phyloP scores from a whole-genome alignment of 2,888 invertebrate genomes.

The Lasioglossum pauxillum region DNA sequence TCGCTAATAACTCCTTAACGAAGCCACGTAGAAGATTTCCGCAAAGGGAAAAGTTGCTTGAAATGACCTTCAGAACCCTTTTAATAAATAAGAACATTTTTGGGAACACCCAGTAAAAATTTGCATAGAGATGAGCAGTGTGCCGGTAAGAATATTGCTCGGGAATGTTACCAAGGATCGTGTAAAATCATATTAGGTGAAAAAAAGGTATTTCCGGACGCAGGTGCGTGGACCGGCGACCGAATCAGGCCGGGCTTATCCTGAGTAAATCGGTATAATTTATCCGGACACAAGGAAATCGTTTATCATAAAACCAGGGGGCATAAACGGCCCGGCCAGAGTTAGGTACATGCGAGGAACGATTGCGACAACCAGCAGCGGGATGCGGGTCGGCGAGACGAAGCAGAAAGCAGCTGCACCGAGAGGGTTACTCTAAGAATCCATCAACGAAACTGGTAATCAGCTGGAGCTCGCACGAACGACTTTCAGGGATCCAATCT shows the following conservation, averaged over 20 bases:
- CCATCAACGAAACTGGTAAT: constrained; percentile 81
- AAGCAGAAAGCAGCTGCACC: constrained; percentile 48
- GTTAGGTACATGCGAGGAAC: constrained; percentile 32
- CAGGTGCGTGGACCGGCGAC: constrained; percentile 22
- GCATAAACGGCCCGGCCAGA: constrained; percentile 15
- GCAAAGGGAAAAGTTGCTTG: no score
- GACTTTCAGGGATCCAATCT: constrained; percentile 81
- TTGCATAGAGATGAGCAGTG: no score
- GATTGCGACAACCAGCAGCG: constrained; percentile 44
- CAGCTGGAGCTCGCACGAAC: constrained; percentile 72
- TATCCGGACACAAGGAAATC: constrained; percentile 62
- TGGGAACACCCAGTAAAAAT: no score
- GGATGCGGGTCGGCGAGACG: constrained; percentile 56
- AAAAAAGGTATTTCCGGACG: not conserved
- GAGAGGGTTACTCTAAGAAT: constrained; percentile 76
- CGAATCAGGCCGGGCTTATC: not conserved
- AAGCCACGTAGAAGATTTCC: no score
- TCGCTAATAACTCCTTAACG: no score
- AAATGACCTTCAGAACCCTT: no score
- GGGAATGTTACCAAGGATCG: no score
- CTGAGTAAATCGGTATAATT: constrained; percentile 25
- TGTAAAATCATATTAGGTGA: not conserved
- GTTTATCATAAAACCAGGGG: constrained; percentile 76
- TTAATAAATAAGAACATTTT: no score
- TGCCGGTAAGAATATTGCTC: no score